Conservation (phyloP, 2,797 vertebrate genomes). For the Pseudochromis fuscus region DNA sequence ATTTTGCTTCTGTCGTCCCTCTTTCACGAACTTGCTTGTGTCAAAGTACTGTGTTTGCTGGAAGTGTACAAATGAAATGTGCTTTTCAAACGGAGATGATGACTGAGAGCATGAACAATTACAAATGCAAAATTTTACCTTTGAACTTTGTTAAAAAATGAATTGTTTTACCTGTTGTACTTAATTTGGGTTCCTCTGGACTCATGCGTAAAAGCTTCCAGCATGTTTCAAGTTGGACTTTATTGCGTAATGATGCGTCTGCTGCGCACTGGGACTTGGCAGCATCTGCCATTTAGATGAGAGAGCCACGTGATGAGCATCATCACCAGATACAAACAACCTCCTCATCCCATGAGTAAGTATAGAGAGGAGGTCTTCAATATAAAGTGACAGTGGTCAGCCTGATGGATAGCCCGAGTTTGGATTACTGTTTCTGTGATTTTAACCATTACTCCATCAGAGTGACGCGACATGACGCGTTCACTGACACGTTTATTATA, state of each 20-base stretch:
- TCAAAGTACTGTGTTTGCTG: background rate
- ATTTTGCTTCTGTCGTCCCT: background rate
- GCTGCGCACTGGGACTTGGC: background rate
- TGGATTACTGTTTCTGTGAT: background rate
- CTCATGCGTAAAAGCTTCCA: constrained; percentile 61
- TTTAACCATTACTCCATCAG: background rate
- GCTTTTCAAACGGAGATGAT: too few species aligned
- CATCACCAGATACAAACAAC: background rate
- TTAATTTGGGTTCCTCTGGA: background rate
- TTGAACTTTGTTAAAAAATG: background rate
- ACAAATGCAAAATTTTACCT: background rate
- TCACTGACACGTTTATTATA: background rate
- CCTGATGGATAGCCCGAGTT: background rate
- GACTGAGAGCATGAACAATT: accelerated
- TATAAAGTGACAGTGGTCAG: background rate
- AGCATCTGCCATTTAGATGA: background rate
- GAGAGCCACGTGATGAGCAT: background rate
- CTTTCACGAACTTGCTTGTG: background rate
- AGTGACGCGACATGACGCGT: background rate
- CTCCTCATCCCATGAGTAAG: background rate
- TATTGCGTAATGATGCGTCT: constrained; percentile 41
- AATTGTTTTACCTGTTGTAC: background rate
- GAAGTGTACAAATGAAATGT: background rate
- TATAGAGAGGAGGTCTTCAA: background rate
- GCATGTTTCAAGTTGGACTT: background rate